Percentiles rank a stretch among this genome's conserved stretches.
These are phyloP conservation scores for Heliconius hewitsoni DNA, from an alignment of 1,140 invertebrate genomes.

Conservation along the genomic window DNA sequence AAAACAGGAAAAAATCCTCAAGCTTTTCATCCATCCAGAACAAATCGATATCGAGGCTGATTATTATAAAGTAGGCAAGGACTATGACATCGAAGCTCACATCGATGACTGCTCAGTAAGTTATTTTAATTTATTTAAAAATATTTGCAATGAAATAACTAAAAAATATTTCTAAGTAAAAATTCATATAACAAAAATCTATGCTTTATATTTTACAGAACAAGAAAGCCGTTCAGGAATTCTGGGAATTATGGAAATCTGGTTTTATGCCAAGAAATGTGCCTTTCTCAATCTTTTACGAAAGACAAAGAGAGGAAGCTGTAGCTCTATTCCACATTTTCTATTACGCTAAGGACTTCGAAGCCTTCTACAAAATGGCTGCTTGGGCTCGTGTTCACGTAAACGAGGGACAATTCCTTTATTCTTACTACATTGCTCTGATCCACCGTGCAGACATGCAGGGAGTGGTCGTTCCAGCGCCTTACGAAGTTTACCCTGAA, in stretches of 20 bases:
- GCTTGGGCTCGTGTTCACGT: conserved; percentile 82
- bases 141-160: too few relatives aligned
- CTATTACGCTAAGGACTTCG: conserved; percentile 84
- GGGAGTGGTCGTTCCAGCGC: conserved; percentile 83
- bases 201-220: conserved; percentile 42
- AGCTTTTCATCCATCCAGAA: conserved; percentile 57
- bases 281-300: conserved; percentile 82
- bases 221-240: conserved; percentile 80
- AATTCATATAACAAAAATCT: too few relatives aligned
- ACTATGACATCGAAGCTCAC: conserved; percentile 55
- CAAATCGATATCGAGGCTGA: conserved; percentile 54
- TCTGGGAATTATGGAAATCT: conserved; percentile 75
- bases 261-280: conserved; percentile 77
- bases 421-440: conserved; percentile 83
- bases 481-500: conserved; percentile 85
- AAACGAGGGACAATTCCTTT: conserved; percentile 84
- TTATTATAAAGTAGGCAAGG: conserved; percentile 61
- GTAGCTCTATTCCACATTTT: conserved; percentile 81
- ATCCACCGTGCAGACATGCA: conserved; percentile 82
- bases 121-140: not conserved
- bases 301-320: conserved; percentile 80
- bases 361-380: conserved; percentile 84
- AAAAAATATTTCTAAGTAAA: not conserved
- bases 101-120: conserved; percentile 61
- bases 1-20: conserved; percentile 61